A percentile compares a stretch with the other conserved stretches of the same genome.
Conservation (phyloP, 1,140 invertebrate species). For the Apis laboriosa region DNA sequence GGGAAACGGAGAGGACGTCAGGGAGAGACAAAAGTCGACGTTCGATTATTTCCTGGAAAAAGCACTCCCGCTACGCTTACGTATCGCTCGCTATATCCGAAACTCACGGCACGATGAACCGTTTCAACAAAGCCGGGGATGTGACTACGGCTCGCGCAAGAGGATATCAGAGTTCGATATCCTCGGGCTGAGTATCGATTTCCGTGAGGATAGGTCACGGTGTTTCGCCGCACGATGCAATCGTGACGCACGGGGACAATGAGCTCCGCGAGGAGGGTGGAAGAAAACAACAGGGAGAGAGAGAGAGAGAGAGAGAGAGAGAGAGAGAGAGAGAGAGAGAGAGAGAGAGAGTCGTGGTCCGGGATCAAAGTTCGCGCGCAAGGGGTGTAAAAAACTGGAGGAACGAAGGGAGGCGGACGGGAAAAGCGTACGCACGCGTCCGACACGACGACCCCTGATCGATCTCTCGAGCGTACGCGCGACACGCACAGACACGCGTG, state of each 20-base stretch:
- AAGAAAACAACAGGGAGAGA: too few relatives aligned
- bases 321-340: too few relatives aligned
- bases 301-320: too few relatives aligned
- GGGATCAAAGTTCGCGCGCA: slow-evolving; percentile 53
- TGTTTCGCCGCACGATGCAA: slow-evolving; percentile 41
- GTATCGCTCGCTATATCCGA: slow-evolving; percentile 35
- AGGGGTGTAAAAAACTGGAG: slow-evolving; percentile 19
- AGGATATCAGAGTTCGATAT: slow-evolving; percentile 66
- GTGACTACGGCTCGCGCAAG: slow-evolving; percentile 54
- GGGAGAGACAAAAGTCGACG: slow-evolving; percentile 25
- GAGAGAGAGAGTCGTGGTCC: background rate
- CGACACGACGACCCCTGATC: slow-evolving; percentile 34
- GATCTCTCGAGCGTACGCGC: slow-evolving; percentile 30
- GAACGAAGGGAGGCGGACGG: slow-evolving; percentile 29
- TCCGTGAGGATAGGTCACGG: slow-evolving; percentile 62
- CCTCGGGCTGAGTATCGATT: slow-evolving; percentile 63
- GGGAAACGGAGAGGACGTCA: slow-evolving; percentile 3
- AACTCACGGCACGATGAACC: slow-evolving; percentile 52
- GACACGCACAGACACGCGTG: background rate
- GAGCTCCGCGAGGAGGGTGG: background rate
- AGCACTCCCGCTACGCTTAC: slow-evolving; percentile 10
- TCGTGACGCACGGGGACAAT: slow-evolving; percentile 30
- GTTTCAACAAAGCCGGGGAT: slow-evolving; percentile 45
- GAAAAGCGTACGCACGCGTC: slow-evolving; percentile 31
- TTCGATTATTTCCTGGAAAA: slow-evolving; percentile 49